Evolutionary conservation across 2,113 vertebrate genomes (phyloP), one percentile per base, ranked within the genome.

Genomic region (Pelobates fuscus): DNA sequence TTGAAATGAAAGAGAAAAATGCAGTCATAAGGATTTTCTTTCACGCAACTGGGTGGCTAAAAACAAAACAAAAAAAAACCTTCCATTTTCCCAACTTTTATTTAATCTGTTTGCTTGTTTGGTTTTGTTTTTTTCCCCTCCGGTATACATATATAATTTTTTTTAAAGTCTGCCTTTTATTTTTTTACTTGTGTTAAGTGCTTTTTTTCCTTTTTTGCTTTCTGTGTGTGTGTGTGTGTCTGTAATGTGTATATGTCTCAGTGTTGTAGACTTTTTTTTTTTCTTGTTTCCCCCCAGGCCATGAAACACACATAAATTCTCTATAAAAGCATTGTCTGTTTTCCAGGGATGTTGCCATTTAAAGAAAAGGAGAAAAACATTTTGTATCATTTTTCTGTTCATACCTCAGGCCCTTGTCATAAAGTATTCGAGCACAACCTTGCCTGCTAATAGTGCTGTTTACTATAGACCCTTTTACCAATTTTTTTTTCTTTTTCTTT

Each of bases 1-100:
- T 74, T 59, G 70, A 90, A 86, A 93, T 93, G 89, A 93, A 92
- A 93, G 88, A 82, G 79, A 78, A 67, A 44, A 64, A 82, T 75
- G 70, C 82, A 81, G 78, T 74, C 71, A 81, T 80, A 78, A 82
- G 80, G 83, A 80, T 82, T 80, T 77, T 78, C 74, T 80, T 77
- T 68, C 67, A 66, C 26, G 55, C 52, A 66, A 41, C 27, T 30
- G 68, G 61, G 55, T 41, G 65, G 23, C 57, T 77, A 23, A 64
- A 64, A 62, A n/a, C n/a, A n/a, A n/a, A n/a, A n/a, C n/a, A n/a
- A n/a, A n/a, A n/a, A n/a, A n/a, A 65, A 21, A 20, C 44, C 46
- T 78, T 67, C 26, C 14, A n/a, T 49, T 14, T 2, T 59, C 55
- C 62, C 55, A 72, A 62, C 71, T 1, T 11, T 37, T 71, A 74